Evolutionary conservation across 2,888 invertebrate genomes (phyloP).

Genomic region (Polydrusus cervinus): DNA sequence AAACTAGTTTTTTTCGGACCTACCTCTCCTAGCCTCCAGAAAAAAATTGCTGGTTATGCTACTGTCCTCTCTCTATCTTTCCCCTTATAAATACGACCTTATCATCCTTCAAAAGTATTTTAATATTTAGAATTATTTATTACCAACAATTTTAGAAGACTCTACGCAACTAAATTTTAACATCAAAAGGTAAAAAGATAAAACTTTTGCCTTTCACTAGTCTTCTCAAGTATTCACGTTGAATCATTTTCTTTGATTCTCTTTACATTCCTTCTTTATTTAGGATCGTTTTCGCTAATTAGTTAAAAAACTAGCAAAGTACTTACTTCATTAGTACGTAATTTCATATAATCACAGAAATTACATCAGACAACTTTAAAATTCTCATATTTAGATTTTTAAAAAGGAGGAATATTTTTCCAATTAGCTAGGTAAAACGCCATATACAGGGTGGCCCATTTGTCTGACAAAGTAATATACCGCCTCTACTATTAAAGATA

Average conservation of each 20-base stretch:
- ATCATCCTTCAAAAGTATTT: too few species aligned
- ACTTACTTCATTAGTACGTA: constrained; percentile 7
- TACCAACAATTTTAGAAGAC: not conserved
- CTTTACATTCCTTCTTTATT: not conserved
- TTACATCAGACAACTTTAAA: not conserved
- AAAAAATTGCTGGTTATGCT: too few species aligned
- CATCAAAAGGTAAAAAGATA: not conserved
- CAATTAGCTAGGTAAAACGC: too few species aligned
- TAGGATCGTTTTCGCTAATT: constrained; percentile 8
- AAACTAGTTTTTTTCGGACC: too few species aligned
- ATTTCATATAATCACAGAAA: not conserved
- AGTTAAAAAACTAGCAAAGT: not conserved
- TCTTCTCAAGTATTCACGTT: not conserved
- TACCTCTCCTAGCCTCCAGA: too few species aligned
- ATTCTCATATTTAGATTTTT: not conserved
- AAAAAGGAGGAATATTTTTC: too few species aligned
- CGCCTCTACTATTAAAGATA: too few species aligned
- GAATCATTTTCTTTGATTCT: not conserved
- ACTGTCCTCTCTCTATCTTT: too few species aligned
- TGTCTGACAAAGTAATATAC: too few species aligned
- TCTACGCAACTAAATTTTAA: not conserved
- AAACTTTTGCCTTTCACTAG: not conserved
- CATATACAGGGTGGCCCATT: too few species aligned
- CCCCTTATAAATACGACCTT: too few species aligned
- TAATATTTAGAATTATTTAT: too few species aligned